Percentiles rank a stretch among this genome's conserved stretches.
Evolutionary conservation across 2,888 invertebrate species (phyloP).

Genomic region (Caenorhabditis uteleia): DNA sequence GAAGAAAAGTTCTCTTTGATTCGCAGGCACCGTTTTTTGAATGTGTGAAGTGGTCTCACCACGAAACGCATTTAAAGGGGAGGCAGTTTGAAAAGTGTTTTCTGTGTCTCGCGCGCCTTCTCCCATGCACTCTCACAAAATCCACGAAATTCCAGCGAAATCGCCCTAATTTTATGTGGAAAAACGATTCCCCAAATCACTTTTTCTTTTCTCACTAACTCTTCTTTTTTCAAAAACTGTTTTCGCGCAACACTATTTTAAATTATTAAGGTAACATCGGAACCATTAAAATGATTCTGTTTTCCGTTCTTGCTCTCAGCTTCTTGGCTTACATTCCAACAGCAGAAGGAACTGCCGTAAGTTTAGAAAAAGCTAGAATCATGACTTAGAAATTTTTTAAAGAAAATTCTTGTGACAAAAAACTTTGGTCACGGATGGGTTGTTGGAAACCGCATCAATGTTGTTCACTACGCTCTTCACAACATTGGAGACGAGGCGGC

Average conservation of each 20-base stretch:
- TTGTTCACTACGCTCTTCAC: constrained; percentile 2
- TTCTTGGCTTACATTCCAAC: background rate
- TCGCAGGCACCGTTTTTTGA: constrained; percentile 22
- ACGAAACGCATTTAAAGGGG: constrained; percentile 5
- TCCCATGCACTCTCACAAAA: constrained; percentile 5
- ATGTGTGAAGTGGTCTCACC: constrained; percentile 23
- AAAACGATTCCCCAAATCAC: background rate
- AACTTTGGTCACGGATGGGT: no score
- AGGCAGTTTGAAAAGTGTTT: constrained; percentile 18
- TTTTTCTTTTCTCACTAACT: background rate
- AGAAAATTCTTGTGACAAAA: constrained; percentile 19
- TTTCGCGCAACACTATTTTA: background rate
- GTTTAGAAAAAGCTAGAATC: no score
- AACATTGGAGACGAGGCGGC: constrained; percentile 11
- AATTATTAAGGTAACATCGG: background rate
- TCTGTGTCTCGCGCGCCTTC: constrained; percentile 6
- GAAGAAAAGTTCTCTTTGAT: constrained; percentile 26
- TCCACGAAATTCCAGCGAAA: background rate
- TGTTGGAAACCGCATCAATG: constrained; percentile 3
- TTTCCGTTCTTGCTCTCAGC: constrained; percentile 1
- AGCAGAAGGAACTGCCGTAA: constrained; percentile 15
- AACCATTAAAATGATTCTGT: constrained; percentile 4
- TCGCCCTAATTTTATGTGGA: background rate
- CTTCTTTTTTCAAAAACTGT: constrained; percentile 2
- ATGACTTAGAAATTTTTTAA: background rate